These are phyloP conservation scores for Cochlearius cochlearius DNA, from an alignment of 2,113 vertebrate genomes.

Conservation along the genomic window DNA sequence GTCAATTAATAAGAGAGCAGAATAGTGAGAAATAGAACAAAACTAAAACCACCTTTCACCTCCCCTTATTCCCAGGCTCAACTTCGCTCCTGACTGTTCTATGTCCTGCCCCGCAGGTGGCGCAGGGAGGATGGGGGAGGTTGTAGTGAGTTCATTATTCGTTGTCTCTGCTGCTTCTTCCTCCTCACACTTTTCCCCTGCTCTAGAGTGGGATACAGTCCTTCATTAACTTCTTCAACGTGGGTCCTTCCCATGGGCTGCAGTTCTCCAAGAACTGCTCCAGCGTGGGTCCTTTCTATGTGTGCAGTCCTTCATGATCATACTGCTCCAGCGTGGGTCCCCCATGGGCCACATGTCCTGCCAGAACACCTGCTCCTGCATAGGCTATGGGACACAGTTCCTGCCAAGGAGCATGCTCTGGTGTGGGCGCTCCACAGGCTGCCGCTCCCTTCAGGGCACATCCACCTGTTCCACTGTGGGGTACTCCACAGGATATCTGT, in stretches of 20 bases:
- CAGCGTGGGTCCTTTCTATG: accelerated
- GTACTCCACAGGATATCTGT: background rate
- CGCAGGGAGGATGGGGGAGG: background rate
- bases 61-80: background rate
- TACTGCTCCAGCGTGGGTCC: accelerated
- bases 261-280: background rate
- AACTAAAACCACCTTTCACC: background rate
- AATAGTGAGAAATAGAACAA: background rate
- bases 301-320: background rate
- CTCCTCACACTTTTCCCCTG: background rate
- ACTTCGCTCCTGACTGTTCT: background rate
- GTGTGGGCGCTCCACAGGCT: background rate
- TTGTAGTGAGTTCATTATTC: background rate
- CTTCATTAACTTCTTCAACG: too few relatives aligned
- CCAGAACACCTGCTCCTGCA: background rate
- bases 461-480: background rate
- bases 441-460: background rate
- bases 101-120: background rate
- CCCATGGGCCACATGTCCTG: background rate
- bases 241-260: background rate
- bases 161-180: background rate
- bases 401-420: background rate
- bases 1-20: background rate
- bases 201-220: background rate
- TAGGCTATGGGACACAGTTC: too few relatives aligned